Evolutionary conservation across 2,797 vertebrate genomes (phyloP).

Genomic region (Gila robusta): DNA sequence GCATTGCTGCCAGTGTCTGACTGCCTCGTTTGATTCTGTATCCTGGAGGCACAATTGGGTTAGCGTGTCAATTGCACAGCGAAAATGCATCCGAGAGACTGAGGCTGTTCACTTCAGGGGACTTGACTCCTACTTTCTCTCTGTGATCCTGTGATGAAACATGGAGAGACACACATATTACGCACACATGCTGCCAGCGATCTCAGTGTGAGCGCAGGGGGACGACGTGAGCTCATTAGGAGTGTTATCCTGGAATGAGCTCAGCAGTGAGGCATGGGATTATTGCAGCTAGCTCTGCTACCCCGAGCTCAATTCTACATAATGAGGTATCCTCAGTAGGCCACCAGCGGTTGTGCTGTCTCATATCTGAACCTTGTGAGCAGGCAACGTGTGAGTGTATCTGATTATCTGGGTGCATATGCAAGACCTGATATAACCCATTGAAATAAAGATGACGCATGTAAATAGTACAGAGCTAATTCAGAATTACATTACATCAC

Average conservation of each 20-base stretch:
- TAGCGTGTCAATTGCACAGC: constrained; percentile 61
- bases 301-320: constrained; percentile 49
- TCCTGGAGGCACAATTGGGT: constrained; percentile 63
- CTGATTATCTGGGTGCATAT: constrained; percentile 38
- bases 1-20: constrained; percentile 14
- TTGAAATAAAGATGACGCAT: constrained; percentile 28
- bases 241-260: constrained; percentile 74
- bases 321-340: constrained; percentile 52
- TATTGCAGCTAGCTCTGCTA: constrained; percentile 54
- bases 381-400: constrained; percentile 10
- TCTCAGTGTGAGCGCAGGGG: constrained; percentile 70
- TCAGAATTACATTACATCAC: background rate
- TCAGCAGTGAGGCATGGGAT: constrained; percentile 74
- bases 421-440: constrained; percentile 41
- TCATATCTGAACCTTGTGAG: constrained; percentile 32
- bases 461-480: constrained; percentile 21
- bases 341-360: constrained; percentile 38
- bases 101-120: constrained; percentile 58
- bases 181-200: constrained; percentile 63
- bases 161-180: constrained; percentile 45
- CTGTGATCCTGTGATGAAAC: constrained; percentile 70
- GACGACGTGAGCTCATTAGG: constrained; percentile 79
- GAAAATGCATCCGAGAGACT: constrained; percentile 43
- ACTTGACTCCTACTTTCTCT: constrained; percentile 59
- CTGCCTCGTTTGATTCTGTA: constrained; percentile 55